A percentile compares a stretch with the other conserved stretches of the same genome.
phyloP scores from a whole-genome alignment of 2,797 vertebrate genomes.

The Gallinago stenura region DNA sequence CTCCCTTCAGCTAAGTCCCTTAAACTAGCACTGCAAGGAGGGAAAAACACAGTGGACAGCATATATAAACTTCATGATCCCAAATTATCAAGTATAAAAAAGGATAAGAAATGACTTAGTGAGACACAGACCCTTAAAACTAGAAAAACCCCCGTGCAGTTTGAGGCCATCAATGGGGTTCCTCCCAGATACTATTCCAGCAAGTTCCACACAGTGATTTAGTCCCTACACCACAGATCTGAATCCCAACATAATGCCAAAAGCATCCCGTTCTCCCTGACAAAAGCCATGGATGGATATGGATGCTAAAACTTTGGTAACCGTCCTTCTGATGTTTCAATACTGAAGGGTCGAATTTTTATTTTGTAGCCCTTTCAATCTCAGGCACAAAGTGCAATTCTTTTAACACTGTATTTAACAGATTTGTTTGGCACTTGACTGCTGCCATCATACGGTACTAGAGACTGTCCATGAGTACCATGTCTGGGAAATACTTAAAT shows the following conservation, averaged over 20 bases:
- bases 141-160: background rate
- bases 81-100: background rate
- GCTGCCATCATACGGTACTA: rapidly evolving
- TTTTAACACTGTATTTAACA: too few relatives aligned
- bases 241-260: background rate
- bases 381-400: background rate
- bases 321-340: background rate
- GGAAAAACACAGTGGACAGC: background rate
- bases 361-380: background rate
- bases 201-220: background rate
- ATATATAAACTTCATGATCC: background rate
- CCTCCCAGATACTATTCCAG: background rate
- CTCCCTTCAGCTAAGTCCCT: background rate
- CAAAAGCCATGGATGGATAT: background rate
- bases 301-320: background rate
- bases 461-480: background rate
- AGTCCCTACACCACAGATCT: background rate
- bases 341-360: background rate
- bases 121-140: background rate
- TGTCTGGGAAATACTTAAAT: background rate
- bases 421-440: too few relatives aligned
- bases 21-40: background rate
- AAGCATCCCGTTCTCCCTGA: background rate
- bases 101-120: background rate
- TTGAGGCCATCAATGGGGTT: background rate